phyloP scores from a whole-genome alignment of 2,113 vertebrate species.

The Sula dactylatra region DNA sequence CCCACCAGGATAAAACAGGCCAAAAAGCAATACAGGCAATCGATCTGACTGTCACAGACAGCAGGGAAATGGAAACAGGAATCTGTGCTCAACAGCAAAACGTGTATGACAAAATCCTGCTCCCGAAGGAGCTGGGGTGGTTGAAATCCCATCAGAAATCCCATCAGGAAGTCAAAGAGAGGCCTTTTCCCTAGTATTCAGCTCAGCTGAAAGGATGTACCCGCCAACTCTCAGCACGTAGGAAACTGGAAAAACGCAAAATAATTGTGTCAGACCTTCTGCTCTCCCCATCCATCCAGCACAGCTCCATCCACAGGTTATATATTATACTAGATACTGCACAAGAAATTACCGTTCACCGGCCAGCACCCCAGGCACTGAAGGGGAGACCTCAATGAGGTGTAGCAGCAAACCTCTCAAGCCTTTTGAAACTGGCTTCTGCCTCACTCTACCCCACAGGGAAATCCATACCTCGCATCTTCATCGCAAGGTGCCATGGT shows the following conservation, averaged over 20 bases:
- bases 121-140: not conserved
- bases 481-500: rapidly evolving
- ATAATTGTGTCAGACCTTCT: not conserved
- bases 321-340: not conserved
- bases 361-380: not conserved
- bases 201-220: not conserved
- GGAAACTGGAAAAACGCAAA: not conserved
- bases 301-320: not conserved
- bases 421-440: not conserved
- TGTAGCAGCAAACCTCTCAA: not conserved
- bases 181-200: not conserved
- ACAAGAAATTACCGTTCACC: not conserved
- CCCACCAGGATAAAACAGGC: not conserved
- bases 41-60: not conserved
- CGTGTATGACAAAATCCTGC: not conserved
- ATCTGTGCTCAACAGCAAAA: not conserved
- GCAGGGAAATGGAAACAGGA: not conserved
- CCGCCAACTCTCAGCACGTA: not conserved
- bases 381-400: not conserved
- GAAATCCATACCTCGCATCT: not conserved
- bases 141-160: not conserved
- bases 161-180: not conserved
- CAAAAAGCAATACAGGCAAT: not conserved
- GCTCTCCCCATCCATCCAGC: not conserved
- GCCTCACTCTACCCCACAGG: not conserved